phyloP scores from a whole-genome alignment of 2,113 vertebrate species.

The Panthera uncia region DNA sequence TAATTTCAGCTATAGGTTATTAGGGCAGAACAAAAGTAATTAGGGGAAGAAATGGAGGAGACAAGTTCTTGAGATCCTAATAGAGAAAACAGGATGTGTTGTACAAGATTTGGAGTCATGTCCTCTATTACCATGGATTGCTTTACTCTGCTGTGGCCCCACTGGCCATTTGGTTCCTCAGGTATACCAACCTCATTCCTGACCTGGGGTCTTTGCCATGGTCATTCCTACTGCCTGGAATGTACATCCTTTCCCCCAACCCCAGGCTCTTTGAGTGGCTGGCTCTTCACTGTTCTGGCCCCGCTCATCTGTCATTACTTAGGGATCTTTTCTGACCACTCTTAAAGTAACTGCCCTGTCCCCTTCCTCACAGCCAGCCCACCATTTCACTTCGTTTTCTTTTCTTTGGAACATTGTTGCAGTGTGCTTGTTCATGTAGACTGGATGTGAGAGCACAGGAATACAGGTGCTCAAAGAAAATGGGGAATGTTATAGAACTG shows the following conservation, averaged over 20 bases:
- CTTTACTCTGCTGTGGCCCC: background rate
- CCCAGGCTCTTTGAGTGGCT: background rate
- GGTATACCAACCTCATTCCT: background rate
- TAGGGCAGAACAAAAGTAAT: background rate
- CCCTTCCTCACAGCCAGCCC: background rate
- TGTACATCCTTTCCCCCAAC: background rate
- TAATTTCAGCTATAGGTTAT: background rate
- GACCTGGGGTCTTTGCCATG: background rate
- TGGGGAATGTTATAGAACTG: background rate
- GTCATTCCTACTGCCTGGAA: background rate
- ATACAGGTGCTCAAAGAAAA: background rate
- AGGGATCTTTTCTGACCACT: background rate
- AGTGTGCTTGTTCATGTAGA: background rate
- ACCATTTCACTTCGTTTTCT: background rate
- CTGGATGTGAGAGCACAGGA: background rate
- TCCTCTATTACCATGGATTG: background rate
- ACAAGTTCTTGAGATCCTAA: background rate
- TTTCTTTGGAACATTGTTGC: background rate
- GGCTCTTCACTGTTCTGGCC: background rate
- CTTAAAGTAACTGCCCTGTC: background rate
- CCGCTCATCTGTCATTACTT: background rate
- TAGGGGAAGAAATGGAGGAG: background rate
- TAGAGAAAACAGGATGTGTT: background rate
- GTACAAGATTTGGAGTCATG: background rate
- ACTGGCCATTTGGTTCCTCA: background rate